Base-by-base conservation (phyloP, 2,888 invertebrate species). In the Linnaemya tessellans region DNA sequence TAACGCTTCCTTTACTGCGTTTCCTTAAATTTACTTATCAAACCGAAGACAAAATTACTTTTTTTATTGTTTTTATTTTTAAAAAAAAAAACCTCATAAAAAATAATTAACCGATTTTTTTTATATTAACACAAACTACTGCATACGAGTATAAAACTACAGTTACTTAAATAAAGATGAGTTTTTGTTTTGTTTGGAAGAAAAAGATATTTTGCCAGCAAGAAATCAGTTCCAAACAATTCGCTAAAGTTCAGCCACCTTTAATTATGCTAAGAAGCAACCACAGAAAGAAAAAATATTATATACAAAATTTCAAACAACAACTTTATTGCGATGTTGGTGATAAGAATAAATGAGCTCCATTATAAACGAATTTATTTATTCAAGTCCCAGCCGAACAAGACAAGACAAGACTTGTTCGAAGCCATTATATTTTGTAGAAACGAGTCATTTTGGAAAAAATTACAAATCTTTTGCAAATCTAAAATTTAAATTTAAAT, bases 231-330 rank as follows among this genome's bases (percentile, higher is more conserved):
- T 35, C n/a, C 8, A 58, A 58, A 9, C 25, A 15, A 25, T 64
- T 64, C 2, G 22, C 43, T 9, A 64, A 43, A 64, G 64, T 64
- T 64, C 64, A 64, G 64, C 38, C 64, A 64, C 64, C 64, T 64
- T 64, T 64, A 43, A 64, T 22, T 18, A 13, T 62, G 20, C 62
- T 13, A 64, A 64, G 18, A 38, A 15, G 3, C 13, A 38, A 20
- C 5, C 3, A 5, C 18, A 43, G 15, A 1, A 5, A 43, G 43
- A 22, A 64, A 22, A 64, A 41, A 13, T 64, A 15, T 8, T 22
- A 15, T 64, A n/a, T 9, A 15, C 22, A 22, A n/a, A 43, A 43
- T n/a, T 22, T 22, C 22, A 22, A 64, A 20, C 20, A 25, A 41
- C 43, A 25, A 43, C 11, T 43, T 64, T 22, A 25, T 64, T 46